Conservation (phyloP, 2,888 invertebrate genomes). For the Pachliopta kotzebuea region DNA sequence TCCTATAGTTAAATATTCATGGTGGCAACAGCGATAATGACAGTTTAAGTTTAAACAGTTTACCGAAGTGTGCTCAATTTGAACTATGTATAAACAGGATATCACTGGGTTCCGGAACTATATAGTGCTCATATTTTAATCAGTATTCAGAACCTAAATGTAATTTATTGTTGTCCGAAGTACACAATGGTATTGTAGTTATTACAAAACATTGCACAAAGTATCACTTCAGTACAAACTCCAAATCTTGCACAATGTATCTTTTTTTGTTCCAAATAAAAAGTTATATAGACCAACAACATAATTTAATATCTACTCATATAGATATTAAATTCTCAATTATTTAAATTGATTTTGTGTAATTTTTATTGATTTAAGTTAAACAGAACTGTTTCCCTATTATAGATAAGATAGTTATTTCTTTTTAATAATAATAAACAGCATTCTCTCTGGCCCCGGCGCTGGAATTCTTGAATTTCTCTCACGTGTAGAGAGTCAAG, state of each 20-base stretch:
- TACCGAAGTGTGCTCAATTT: neutral
- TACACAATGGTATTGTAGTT: conserved; percentile 5
- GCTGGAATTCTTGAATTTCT: no score
- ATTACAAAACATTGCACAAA: conserved; percentile 14
- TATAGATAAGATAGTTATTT: no score
- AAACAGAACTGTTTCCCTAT: no score
- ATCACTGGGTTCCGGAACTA: neutral
- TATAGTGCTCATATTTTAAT: neutral
- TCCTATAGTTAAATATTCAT: conserved; percentile 19
- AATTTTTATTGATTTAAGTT: neutral
- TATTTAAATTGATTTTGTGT: neutral
- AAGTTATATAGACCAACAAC: neutral
- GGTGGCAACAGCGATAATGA: neutral
- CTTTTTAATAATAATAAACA: no score
- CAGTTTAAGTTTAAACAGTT: neutral
- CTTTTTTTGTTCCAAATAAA: neutral
- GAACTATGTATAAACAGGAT: neutral
- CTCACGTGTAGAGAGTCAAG: no score
- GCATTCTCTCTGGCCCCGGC: no score
- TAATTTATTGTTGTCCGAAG: neutral
- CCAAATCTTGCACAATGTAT: neutral
- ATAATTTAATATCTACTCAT: no score
- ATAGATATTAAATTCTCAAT: no score
- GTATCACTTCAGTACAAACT: neutral
- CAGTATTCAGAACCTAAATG: neutral